Evolutionary conservation across 1,140 invertebrate genomes (phyloP).

Genomic region (Drosophila orosa): DNA sequence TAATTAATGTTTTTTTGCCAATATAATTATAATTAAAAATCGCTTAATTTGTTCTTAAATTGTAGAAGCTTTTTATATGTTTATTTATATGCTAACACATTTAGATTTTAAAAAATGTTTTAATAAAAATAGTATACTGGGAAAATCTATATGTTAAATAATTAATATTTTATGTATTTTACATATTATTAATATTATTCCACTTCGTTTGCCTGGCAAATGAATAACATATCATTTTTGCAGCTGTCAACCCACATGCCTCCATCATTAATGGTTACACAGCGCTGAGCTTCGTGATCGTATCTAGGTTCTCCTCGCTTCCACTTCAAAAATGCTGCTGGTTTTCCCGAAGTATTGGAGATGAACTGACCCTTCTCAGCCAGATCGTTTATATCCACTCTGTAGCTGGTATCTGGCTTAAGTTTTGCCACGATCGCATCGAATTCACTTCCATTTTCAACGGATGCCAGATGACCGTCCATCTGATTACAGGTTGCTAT

Average conservation of each 20-base stretch:
- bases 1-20: no score
- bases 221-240: background rate
- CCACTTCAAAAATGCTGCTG: conserved; percentile 17
- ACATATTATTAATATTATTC: background rate
- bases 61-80: no score
- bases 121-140: no score
- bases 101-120: no score
- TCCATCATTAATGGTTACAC: conserved; percentile 2
- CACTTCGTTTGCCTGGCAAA: conserved; percentile 6
- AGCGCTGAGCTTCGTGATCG: background rate
- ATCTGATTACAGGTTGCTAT: background rate
- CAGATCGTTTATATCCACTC: conserved; percentile 6
- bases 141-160: no score
- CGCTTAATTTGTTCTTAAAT: no score
- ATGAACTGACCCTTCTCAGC: background rate
- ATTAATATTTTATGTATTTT: background rate
- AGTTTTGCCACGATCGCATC: background rate
- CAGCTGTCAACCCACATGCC: conserved; percentile 13
- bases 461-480: background rate
- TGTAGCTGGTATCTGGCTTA: background rate
- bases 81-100: no score
- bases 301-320: background rate
- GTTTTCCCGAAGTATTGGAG: conserved; percentile 1
- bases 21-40: no score
- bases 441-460: background rate